A percentile compares a stretch with the other conserved stretches of the same genome.
Conservation (phyloP, 1,140 invertebrate genomes). For the Drosophila hydei region DNA sequence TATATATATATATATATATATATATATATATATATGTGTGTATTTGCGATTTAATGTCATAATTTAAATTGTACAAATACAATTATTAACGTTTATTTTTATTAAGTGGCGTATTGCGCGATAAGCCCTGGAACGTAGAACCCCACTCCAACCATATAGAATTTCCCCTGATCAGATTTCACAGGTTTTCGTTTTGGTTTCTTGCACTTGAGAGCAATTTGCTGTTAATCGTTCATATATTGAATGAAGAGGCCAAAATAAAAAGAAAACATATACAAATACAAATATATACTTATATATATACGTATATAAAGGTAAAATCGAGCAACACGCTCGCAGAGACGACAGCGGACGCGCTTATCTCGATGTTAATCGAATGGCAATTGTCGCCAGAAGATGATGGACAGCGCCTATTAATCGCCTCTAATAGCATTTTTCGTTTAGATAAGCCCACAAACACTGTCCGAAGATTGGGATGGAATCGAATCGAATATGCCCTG, state of each 20-base stretch:
- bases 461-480: conserved; percentile 4
- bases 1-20: background rate
- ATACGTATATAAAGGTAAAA: background rate
- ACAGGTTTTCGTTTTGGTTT: conserved; percentile 2
- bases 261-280: background rate
- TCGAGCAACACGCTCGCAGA: conserved; percentile 5
- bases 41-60: conserved; percentile 55
- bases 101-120: conserved; percentile 71
- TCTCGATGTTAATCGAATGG: conserved; percentile 62
- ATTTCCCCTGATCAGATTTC: background rate
- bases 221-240: conserved; percentile 61
- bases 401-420: conserved; percentile 82
- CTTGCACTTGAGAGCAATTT: conserved; percentile 47
- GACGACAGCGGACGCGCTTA: conserved; percentile 57
- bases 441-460: conserved; percentile 65
- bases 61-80: conserved; percentile 80
- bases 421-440: conserved; percentile 77
- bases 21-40: background rate
- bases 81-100: conserved; percentile 78
- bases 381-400: conserved; percentile 74
- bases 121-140: conserved; percentile 47
- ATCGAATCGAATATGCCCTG: conserved; percentile 41
- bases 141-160: background rate
- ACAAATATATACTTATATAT: background rate
- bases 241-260: conserved; percentile 42